Evolutionary conservation across 2,888 invertebrate genomes (phyloP).

Genomic region (Platycheirus albimanus): DNA sequence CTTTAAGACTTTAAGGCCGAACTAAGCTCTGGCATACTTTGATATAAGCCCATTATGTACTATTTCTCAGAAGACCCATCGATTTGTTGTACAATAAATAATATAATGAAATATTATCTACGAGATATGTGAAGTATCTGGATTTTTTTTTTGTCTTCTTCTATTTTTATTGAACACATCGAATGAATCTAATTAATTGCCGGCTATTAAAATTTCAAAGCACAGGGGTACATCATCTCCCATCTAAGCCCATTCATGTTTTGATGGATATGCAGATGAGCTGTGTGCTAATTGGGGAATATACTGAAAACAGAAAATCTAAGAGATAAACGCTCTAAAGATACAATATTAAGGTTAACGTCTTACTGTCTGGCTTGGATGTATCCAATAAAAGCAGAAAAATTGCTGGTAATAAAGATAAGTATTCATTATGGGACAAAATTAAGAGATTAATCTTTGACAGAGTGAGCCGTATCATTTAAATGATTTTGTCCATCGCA

Average conservation of each 20-base stretch:
- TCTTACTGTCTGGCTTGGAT: neutral
- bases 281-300: conserved; percentile 10
- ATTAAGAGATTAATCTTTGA: conserved; percentile 65
- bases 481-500: neutral
- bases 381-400: conserved; percentile 48
- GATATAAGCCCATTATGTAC: neutral
- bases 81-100: neutral
- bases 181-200: conserved; percentile 46
- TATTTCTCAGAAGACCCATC: neutral
- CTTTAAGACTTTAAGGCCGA: conserved; percentile 1
- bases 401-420: conserved; percentile 62
- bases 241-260: conserved; percentile 7
- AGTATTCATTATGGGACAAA: conserved; percentile 58
- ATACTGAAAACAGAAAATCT: neutral
- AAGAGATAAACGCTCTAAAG: neutral
- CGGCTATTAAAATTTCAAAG: conserved; percentile 43
- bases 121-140: neutral
- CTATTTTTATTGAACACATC: conserved; percentile 24
- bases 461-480: neutral
- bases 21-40: neutral
- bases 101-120: neutral
- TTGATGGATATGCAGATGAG: conserved; percentile 32
- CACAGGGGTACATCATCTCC: conserved; percentile 28
- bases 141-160: neutral
- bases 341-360: conserved; percentile 24